Evolutionary conservation across 2,113 vertebrate species (phyloP).

Genomic region (Ictalurus punctatus): DNA sequence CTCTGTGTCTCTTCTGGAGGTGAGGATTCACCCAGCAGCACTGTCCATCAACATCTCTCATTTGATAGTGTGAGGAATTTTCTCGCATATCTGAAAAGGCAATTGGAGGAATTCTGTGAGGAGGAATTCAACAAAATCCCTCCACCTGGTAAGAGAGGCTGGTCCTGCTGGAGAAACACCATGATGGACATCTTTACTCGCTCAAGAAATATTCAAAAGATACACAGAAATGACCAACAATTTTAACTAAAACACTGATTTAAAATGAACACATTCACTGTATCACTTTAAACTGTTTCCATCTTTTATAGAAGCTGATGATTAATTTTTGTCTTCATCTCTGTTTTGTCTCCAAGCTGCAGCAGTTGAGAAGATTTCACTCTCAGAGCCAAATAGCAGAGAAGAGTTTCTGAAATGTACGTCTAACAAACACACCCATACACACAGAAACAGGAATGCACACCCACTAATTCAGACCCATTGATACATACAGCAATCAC

Average conservation of each 20-base stretch:
- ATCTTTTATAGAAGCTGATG: neutral
- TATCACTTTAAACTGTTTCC: neutral
- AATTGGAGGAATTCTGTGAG: neutral
- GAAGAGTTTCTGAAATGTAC: too few relatives aligned
- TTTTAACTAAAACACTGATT: neutral
- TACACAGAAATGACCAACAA: neutral
- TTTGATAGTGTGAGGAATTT: neutral
- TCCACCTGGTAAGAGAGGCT: neutral
- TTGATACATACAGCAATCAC: too few relatives aligned
- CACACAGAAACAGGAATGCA: too few relatives aligned
- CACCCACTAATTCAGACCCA: too few relatives aligned
- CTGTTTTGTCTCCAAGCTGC: too few relatives aligned
- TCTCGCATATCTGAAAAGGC: neutral
- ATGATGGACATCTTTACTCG: neutral
- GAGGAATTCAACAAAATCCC: constrained; percentile 1
- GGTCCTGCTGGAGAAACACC: neutral
- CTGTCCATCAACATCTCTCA: too few relatives aligned
- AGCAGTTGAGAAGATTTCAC: too few relatives aligned
- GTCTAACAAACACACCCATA: too few relatives aligned
- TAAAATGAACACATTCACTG: too few relatives aligned
- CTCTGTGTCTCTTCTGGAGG: neutral
- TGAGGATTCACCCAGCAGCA: neutral
- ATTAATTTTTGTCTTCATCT: neutral
- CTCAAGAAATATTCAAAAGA: neutral
- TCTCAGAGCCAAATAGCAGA: too few relatives aligned